A percentile compares a stretch with the other conserved stretches of the same genome.
These are phyloP conservation scores for Mesitornis unicolor DNA, from an alignment of 2,113 vertebrate genomes.

Conservation along the genomic window DNA sequence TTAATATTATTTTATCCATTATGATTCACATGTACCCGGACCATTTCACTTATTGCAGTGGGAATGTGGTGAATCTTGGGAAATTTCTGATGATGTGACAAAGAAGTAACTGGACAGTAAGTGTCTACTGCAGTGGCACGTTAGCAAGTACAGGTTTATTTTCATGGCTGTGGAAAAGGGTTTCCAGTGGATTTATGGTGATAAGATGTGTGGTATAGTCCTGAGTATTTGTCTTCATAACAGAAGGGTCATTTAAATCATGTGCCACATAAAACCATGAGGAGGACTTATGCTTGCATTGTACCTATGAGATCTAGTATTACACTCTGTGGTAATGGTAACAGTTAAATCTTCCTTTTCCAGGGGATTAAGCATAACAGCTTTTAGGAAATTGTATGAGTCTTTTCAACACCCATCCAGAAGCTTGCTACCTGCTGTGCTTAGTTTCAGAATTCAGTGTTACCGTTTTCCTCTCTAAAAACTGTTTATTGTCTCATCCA, in stretches of 20 bases:
- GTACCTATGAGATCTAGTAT: neutral
- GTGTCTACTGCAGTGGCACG: neutral
- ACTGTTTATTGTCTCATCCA: constrained; percentile 20
- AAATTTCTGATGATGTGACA: neutral
- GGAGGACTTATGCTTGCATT: neutral
- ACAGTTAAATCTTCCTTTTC: neutral
- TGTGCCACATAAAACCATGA: neutral
- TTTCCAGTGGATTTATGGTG: neutral
- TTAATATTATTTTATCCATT: neutral
- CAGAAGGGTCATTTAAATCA: neutral
- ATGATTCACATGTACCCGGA: neutral
- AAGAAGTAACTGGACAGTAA: neutral
- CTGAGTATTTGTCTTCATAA: neutral
- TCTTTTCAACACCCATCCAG: neutral
- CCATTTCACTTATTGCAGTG: neutral
- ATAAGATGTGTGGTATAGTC: neutral
- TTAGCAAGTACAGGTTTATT: neutral
- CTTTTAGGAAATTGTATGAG: neutral
- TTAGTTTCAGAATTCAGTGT: neutral
- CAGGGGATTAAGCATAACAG: neutral
- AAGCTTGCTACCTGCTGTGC: constrained; percentile 24
- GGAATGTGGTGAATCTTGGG: neutral
- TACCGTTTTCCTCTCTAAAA: neutral
- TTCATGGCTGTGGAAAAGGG: neutral
- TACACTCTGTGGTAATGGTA: neutral